Percentiles rank a stretch among this genome's conserved stretches.
phyloP scores from a whole-genome alignment of 2,888 invertebrate genomes.

The Parelbella ahira region DNA sequence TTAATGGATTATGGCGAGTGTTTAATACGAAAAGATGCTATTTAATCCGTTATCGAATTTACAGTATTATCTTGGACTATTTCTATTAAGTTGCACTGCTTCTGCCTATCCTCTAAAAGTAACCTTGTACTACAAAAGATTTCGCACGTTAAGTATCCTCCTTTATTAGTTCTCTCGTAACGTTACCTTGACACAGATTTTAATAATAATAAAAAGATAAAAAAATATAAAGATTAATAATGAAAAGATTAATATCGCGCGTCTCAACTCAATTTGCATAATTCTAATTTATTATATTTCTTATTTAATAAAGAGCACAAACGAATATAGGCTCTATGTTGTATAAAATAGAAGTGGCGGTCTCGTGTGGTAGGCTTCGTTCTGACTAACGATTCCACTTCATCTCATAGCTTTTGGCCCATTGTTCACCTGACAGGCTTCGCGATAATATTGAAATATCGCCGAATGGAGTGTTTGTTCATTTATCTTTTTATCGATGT shows the following conservation, averaged over 20 bases:
- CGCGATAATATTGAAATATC: constrained; percentile 71
- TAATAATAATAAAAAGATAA: too few relatives aligned
- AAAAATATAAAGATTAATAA: too few relatives aligned
- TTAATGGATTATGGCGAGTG: too few relatives aligned
- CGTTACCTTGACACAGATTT: constrained; percentile 20
- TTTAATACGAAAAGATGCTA: too few relatives aligned
- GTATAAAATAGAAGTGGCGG: not conserved
- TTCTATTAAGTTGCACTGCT: too few relatives aligned
- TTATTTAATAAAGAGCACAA: constrained; percentile 8
- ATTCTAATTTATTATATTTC: constrained; percentile 18
- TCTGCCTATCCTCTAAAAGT: too few relatives aligned
- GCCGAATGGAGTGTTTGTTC: constrained; percentile 55
- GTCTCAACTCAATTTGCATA: constrained; percentile 20
- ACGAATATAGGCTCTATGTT: constrained; percentile 1
- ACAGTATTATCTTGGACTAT: too few relatives aligned
- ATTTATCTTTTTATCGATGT: constrained; percentile 52
- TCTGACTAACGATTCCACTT: constrained; percentile 58
- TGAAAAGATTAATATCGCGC: constrained; percentile 20
- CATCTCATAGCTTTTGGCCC: constrained; percentile 51
- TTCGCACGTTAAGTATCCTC: not conserved
- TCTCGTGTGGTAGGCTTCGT: not conserved
- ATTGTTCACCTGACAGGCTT: constrained; percentile 70
- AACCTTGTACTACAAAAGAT: too few relatives aligned
- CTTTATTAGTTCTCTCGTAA: not conserved
- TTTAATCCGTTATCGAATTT: too few relatives aligned